These are phyloP conservation scores for Drosophila rellima DNA, from an alignment of 2,888 invertebrate genomes.

Conservation along the genomic window DNA sequence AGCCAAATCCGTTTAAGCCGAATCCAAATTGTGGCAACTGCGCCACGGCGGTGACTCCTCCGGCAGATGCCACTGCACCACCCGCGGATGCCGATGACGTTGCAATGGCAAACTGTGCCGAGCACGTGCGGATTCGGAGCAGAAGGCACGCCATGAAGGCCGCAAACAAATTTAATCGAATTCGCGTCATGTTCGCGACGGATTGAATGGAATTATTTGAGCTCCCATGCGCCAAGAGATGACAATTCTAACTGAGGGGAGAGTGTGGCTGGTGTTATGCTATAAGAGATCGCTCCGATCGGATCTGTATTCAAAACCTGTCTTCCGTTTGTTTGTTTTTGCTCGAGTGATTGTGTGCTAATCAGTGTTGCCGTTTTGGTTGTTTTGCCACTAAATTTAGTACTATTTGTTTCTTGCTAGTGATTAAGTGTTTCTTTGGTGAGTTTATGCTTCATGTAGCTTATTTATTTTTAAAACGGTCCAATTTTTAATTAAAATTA, in stretches of 20 bases:
- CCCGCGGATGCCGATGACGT: conserved; percentile 50
- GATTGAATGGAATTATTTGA: conserved; percentile 2
- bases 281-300: conserved; percentile 32
- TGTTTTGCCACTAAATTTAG: neutral
- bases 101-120: conserved; percentile 50
- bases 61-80: conserved; percentile 60
- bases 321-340: conserved; percentile 37
- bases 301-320: conserved; percentile 54
- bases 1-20: conserved; percentile 26
- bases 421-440: too few species aligned
- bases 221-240: conserved; percentile 49
- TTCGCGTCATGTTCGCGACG: conserved; percentile 45
- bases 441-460: too few species aligned
- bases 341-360: conserved; percentile 13
- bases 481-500: too few species aligned
- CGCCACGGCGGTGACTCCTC: conserved; percentile 48
- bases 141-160: conserved; percentile 28
- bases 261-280: conserved; percentile 24
- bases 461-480: neutral
- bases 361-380: conserved; percentile 33
- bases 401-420: too few species aligned
- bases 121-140: conserved; percentile 22
- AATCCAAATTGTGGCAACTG: conserved; percentile 43
- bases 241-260: conserved; percentile 61
- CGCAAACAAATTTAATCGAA: conserved; percentile 23